phyloP scores from a whole-genome alignment of 1,140 invertebrate species.

The Aporrectodea caliginosa region DNA sequence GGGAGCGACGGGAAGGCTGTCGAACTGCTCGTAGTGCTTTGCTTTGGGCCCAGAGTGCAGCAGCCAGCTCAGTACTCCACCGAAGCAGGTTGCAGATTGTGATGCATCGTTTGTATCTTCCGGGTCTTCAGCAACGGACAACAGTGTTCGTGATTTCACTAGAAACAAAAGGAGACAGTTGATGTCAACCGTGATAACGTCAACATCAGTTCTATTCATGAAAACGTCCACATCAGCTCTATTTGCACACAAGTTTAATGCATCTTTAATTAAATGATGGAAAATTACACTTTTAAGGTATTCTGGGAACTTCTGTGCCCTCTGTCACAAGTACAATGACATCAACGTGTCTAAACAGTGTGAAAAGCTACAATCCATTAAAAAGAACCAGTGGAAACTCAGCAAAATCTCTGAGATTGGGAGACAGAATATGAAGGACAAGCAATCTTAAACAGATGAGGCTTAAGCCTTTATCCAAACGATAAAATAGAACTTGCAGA shows the following conservation, averaged over 20 bases:
- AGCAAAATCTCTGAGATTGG: too few relatives aligned
- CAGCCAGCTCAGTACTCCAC: background rate
- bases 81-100: background rate
- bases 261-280: background rate
- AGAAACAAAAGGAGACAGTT: background rate
- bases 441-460: too few relatives aligned
- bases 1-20: background rate
- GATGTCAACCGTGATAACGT: background rate
- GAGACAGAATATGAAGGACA: too few relatives aligned
- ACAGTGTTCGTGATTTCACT: background rate
- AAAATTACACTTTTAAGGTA: too few relatives aligned
- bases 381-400: too few relatives aligned
- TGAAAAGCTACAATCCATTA: too few relatives aligned
- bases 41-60: background rate
- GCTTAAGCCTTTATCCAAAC: too few relatives aligned
- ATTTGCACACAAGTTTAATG: background rate
- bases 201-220: background rate
- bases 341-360: too few relatives aligned
- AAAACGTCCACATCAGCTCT: background rate
- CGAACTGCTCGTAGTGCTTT: background rate
- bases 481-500: too few relatives aligned
- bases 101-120: background rate
- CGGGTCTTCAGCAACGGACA: background rate
- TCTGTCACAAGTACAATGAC: too few relatives aligned
- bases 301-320: too few relatives aligned